These are phyloP conservation scores for Platorchestia sp. DNA, from an alignment of 1,140 invertebrate species.

Conservation along the genomic window DNA sequence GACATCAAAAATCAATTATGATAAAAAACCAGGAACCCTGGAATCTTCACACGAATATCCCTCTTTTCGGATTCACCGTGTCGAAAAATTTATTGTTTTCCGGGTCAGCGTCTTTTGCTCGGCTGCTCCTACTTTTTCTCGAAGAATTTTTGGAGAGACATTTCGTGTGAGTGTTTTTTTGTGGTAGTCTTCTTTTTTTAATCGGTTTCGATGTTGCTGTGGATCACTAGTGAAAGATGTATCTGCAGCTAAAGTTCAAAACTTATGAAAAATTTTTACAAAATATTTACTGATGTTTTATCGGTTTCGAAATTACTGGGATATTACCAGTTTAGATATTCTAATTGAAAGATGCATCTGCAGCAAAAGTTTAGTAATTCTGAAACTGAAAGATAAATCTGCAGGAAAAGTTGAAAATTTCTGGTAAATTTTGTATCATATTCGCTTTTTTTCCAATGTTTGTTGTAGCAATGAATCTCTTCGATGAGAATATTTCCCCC, in stretches of 20 bases:
- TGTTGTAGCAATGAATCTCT: not conserved
- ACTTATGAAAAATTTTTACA: not conserved
- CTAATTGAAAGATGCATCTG: too few species aligned
- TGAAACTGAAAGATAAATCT: too few species aligned
- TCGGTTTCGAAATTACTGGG: too few species aligned
- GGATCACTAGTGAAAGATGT: not conserved
- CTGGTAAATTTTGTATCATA: too few species aligned
- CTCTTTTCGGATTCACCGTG: not conserved
- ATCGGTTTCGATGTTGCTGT: not conserved
- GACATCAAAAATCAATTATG: not conserved
- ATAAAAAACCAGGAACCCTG: not conserved
- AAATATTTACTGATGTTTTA: not conserved
- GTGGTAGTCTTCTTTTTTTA: not conserved
- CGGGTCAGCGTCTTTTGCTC: not conserved
- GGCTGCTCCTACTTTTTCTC: not conserved
- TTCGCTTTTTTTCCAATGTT: too few species aligned
- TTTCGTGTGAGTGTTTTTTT: not conserved
- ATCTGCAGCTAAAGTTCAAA: not conserved
- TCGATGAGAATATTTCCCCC: not conserved
- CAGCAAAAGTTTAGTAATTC: too few species aligned
- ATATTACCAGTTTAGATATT: too few species aligned
- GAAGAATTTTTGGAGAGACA: not conserved
- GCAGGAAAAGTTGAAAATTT: too few species aligned
- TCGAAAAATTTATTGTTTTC: not conserved
- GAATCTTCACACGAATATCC: not conserved